Evolutionary conservation across 2,797 vertebrate genomes (phyloP), one percentile per base, ranked within the genome.

Genomic region (Falco novaeseelandiae): DNA sequence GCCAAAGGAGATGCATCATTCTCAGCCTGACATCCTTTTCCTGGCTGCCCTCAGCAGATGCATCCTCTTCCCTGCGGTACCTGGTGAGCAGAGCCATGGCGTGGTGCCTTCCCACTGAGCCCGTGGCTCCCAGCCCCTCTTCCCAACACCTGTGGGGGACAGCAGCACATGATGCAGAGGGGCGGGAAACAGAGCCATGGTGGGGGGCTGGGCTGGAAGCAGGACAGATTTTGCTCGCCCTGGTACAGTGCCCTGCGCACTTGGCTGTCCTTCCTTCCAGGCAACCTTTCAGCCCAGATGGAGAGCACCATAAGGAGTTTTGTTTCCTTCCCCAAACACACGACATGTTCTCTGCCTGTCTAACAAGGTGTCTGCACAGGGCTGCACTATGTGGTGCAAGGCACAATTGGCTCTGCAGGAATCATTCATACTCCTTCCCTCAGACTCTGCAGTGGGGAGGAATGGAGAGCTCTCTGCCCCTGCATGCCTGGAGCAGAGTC

Each of bases 281-380:
- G 89, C 94, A 94, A 25, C 82, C 91, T 95, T 4, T 63, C 90
- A 89, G 90, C 87, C 83, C 95, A 95, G 96, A 95, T 96, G 96
- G 92, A 91, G 90, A 55, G 59, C 8, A 0, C 93, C 90, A 89
- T 67, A 89, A 87, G 96, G 96, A 93, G 86, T 44, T 88, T 69
- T 42, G 91, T 76, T 79, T 76, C 70, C 83, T 92, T 78, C 94
- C 80, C 80, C 7, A 79, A 71, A 38, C 86, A 76, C 70, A 3
- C 22, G 2, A 1, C 69, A 3, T 77, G 0, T 63, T 80, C 81
- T 12, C 86, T 55, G 90, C 83, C 91, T 71, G 87, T 81, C 89
- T 93, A 13, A 62, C 82, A 4, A 77, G 94, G 87, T 55, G 94
- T 29, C 82, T 29, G 87, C 2, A 8, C 48, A 3, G 36, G 61